Conservation (phyloP, 2,888 invertebrate species). For the Tiliacea aurago region DNA sequence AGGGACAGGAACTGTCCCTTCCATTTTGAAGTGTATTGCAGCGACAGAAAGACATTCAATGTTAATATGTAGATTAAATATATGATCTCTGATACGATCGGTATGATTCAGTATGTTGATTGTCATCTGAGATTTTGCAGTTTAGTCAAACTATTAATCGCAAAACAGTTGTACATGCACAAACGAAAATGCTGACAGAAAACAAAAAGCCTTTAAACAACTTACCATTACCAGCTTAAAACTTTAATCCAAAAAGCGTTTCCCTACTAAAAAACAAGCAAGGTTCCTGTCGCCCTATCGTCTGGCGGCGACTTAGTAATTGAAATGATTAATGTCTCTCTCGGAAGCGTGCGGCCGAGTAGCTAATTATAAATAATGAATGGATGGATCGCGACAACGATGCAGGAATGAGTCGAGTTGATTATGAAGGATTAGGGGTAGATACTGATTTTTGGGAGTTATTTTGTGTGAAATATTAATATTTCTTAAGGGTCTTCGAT, state of each 20-base stretch:
- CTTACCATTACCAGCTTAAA: slow-evolving; percentile 41
- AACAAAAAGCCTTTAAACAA: slow-evolving; percentile 1
- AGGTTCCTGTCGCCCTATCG: slow-evolving; percentile 65
- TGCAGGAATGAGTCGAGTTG: slow-evolving; percentile 49
- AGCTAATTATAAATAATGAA: slow-evolving; percentile 86
- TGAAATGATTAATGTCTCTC: slow-evolving; percentile 81
- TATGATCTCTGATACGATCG: no score
- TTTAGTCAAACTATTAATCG: not conserved
- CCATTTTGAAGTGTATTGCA: not conserved
- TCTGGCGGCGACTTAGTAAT: slow-evolving; percentile 73
- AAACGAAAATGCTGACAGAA: slow-evolving; percentile 27
- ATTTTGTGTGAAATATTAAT: slow-evolving; percentile 12
- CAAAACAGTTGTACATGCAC: not conserved
- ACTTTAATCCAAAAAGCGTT: slow-evolving; percentile 50
- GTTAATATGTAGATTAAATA: no score
- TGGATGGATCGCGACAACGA: slow-evolving; percentile 67
- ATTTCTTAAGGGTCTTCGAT: not conserved
- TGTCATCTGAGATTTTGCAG: not conserved
- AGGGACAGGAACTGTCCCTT: not conserved
- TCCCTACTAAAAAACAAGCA: slow-evolving; percentile 49
- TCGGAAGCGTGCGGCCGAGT: slow-evolving; percentile 69
- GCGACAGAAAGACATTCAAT: not conserved
- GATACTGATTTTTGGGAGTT: slow-evolving; percentile 38
- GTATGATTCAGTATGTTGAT: not conserved
- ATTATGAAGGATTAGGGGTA: slow-evolving; percentile 49